Evolutionary conservation across 2,113 vertebrate genomes (phyloP), one percentile per base, ranked within the genome.

Genomic region (Stigmatopora argus): DNA sequence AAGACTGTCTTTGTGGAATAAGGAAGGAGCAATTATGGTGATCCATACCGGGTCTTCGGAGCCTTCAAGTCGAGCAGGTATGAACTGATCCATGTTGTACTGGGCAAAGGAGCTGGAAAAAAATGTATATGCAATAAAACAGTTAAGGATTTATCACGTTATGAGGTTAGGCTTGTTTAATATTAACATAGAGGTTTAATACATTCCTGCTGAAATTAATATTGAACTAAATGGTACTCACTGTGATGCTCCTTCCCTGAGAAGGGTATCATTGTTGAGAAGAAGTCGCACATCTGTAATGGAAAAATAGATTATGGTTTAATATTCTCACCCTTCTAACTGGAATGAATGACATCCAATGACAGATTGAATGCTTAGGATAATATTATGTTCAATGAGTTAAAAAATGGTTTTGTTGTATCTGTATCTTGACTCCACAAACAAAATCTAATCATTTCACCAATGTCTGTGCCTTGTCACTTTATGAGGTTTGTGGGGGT

Each of bases 81-180:
- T 97, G 88, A 99, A 98, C 85, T 99, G 96, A 91, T 99, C 96
- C 95, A 99, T 90, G 85, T 98, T 99, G 90, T 99, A 99, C 84
- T 99, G 95, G 89, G 96, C 96, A 93, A 99, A 99, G 56, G 96
- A 96, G 89, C 96, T 99, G 71, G 51, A 79, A 59, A 64, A 76
- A 17, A 19, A 14, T 48, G 71, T 0, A 4, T 4, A 7, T 2
- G 55, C 3, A 64, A 35, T 23, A 5, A 12, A 52, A 15, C 4
- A 46, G n/a, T 38, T 6, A 8, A 41, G 6, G 10, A 60, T 68
- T 64, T 0, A 62, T 62, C 53, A 53, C 1, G 18, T 31, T 4
- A 59, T 18, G 65, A 4, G 7, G 56, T 23, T 41, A 56, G 10
- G 6, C 19, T 26, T 46, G 7, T 14, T 70, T 74, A 48, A 56